A percentile compares a stretch with the other conserved stretches of the same genome.
Evolutionary conservation across 1,140 invertebrate genomes (phyloP).

Genomic region (Drosophila insularis): DNA sequence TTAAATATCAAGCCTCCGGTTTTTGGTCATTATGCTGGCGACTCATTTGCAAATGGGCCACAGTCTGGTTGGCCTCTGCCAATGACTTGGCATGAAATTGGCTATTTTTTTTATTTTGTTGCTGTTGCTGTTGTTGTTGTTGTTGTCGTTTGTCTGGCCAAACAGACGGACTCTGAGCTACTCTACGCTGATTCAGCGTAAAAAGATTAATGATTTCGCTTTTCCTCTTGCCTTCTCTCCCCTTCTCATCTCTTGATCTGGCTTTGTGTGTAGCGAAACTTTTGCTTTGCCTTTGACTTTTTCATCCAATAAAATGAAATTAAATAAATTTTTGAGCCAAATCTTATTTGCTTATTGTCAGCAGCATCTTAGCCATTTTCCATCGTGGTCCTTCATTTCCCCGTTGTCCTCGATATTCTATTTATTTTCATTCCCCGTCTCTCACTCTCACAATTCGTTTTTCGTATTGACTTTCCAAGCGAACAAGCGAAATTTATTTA

Average conservation of each 20-base stretch:
- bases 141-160: constrained; percentile 21
- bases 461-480: constrained; percentile 19
- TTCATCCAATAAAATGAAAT: constrained; percentile 70
- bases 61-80: constrained; percentile 33
- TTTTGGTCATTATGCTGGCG: constrained; percentile 58
- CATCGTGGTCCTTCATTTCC: constrained; percentile 28
- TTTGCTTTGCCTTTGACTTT: constrained; percentile 60
- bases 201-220: constrained; percentile 77
- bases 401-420: constrained; percentile 49
- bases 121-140: background rate
- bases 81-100: constrained; percentile 71
- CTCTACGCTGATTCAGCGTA: constrained; percentile 72
- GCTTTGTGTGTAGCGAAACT: constrained; percentile 44
- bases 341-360: constrained; percentile 79
- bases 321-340: constrained; percentile 79
- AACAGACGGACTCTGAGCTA: constrained; percentile 35
- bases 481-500: constrained; percentile 56
- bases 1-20: constrained; percentile 49
- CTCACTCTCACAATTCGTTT: no score
- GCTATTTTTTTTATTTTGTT: constrained; percentile 59
- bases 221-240: constrained; percentile 16
- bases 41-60: constrained; percentile 74
- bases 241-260: background rate
- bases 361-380: constrained; percentile 38
- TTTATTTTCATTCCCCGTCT: constrained; percentile 42